phyloP scores from a whole-genome alignment of 1,140 invertebrate species.

The Hyposmocoma kahamanoa region DNA sequence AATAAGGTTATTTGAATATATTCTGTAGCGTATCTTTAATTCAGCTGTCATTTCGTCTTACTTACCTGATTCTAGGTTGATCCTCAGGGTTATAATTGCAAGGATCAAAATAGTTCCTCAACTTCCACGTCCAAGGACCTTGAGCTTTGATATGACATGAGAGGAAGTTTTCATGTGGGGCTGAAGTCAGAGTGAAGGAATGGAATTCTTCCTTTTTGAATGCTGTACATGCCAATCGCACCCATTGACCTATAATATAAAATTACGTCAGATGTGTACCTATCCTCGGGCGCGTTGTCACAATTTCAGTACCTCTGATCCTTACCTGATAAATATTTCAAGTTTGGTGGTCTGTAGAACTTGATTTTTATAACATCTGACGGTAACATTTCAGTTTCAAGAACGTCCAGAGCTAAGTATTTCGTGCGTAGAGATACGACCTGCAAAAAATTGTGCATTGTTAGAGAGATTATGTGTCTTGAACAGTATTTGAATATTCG shows the following conservation, averaged over 20 bases:
- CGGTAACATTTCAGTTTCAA: conserved; percentile 96
- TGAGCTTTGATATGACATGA: conserved; percentile 99
- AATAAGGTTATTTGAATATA: too few relatives aligned
- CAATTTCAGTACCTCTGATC: too few relatives aligned
- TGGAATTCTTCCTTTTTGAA: conserved; percentile 96
- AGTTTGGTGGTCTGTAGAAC: conserved; percentile 94
- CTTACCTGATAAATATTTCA: conserved; percentile 92
- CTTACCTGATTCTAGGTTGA: conserved; percentile 83
- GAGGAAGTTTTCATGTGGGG: conserved; percentile 97
- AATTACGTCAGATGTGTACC: background rate
- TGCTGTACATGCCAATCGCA: conserved; percentile 93
- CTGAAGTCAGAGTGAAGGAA: conserved; percentile 98
- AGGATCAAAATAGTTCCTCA: conserved; percentile 97
- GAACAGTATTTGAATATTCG: too few relatives aligned
- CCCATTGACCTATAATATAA: conserved; percentile 82
- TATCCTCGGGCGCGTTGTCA: background rate
- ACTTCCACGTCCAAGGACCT: conserved; percentile 99
- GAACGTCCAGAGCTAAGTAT: conserved; percentile 95
- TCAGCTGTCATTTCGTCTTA: too few relatives aligned
- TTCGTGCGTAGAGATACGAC: conserved; percentile 92
- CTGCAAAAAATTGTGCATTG: conserved; percentile 47
- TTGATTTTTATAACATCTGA: conserved; percentile 96
- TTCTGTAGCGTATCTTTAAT: too few relatives aligned
- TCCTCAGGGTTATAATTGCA: conserved; percentile 93
- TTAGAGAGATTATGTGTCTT: too few relatives aligned